Evolutionary conservation across 2,797 vertebrate species (phyloP), one percentile per base, ranked within the genome.

Genomic region (Poeciliopsis paucimaculata): DNA sequence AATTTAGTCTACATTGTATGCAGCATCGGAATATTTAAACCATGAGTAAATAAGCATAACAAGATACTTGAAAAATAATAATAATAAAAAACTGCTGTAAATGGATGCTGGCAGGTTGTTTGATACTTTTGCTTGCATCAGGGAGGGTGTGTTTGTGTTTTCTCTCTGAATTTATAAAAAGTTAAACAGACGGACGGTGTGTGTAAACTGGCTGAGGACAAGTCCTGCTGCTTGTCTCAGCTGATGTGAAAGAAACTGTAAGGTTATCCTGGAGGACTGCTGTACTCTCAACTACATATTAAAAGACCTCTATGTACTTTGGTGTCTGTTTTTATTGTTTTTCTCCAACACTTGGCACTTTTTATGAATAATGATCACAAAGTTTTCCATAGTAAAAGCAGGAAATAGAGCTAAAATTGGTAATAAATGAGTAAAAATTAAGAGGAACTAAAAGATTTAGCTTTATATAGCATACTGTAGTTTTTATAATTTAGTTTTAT

Each of bases 1-100:
- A 83, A 87, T 83, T 89, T 94, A 94, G 92, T 90, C 85, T 76
- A 88, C 82, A 81, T 74, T 92, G 91, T 94, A 91, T 87, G 88
- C 83, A 77, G 81, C 87, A 86, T 90, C 79, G 90, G 49, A 92
- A 84, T 93, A 95, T 93, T 95, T 94, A 93, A 94, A 93, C 93
- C 88, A 91, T 81, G 77, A 88, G 81, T 84, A 90, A 89, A 86
- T 89, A 53, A 88, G 45, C 92, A 87, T 86, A 78, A 90, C 83
- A 80, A 79, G 86, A 86, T 83, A 77, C 80, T 86, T 80, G 79
- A 60, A 75, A 49, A 77, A 49, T 87, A 84, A 10, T 82, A 80
- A 80, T 82, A 82, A 41, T 81, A 83, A 84, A 77, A 49, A 36
- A 77, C 18, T 41, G 84, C 82, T 83, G 82, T 86, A 72, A 82